These are phyloP conservation scores for Nephrotoma flavescens DNA, from an alignment of 2,888 invertebrate genomes.

Conservation along the genomic window DNA sequence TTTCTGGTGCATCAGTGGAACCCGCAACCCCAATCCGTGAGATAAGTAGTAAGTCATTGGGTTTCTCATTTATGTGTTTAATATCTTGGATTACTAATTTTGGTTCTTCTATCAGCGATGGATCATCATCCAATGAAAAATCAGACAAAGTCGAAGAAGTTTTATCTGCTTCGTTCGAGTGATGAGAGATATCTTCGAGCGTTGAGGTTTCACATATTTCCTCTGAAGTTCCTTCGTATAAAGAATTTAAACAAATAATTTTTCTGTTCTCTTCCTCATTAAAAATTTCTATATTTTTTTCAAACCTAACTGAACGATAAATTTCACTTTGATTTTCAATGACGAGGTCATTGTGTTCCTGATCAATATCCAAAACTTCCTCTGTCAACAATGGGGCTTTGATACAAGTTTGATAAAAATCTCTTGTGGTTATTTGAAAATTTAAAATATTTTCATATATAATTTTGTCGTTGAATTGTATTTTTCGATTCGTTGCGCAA, in stretches of 20 bases:
- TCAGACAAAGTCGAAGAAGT: background rate
- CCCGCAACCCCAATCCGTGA: background rate
- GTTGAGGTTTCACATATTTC: background rate
- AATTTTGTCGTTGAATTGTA: background rate
- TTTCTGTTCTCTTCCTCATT: background rate
- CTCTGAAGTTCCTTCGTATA: background rate
- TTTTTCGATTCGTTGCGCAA: background rate
- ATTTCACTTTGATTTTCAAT: background rate
- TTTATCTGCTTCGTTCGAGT: background rate
- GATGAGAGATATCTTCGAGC: background rate
- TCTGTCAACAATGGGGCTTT: background rate
- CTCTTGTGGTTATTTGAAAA: background rate
- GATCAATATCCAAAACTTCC: too few species aligned
- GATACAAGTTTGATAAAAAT: background rate
- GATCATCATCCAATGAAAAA: constrained; percentile 1
- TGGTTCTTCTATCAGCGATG: constrained; percentile 1
- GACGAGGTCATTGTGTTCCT: background rate
- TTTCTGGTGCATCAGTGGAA: background rate
- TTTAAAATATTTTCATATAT: background rate
- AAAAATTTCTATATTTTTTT: background rate
- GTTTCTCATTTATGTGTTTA: constrained; percentile 17
- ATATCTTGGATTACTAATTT: background rate
- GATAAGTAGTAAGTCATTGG: constrained; percentile 22
- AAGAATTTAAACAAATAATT: background rate
- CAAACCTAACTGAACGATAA: background rate